Percentiles rank a stretch among this genome's conserved stretches.
Conservation (phyloP, 1,140 invertebrate genomes). For the Brachionus sp. region DNA sequence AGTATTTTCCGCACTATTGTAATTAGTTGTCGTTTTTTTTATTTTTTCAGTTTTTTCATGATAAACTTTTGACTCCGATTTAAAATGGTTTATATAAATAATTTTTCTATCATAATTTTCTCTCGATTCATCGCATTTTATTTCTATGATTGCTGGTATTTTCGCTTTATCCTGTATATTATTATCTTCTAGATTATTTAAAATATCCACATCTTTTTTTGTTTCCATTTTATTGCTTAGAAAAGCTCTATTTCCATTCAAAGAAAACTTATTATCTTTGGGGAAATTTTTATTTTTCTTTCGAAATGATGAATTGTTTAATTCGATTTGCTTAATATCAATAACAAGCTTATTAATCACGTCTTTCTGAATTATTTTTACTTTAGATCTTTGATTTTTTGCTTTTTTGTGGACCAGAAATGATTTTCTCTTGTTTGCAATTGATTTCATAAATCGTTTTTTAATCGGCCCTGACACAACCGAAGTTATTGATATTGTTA, state of each 20-base stretch:
- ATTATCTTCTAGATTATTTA: neutral
- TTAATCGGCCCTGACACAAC: neutral
- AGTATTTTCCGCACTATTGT: neutral
- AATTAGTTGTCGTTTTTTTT: neutral
- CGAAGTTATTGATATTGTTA: neutral
- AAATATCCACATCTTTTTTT: neutral
- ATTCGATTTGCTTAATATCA: neutral
- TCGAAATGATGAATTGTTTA: neutral
- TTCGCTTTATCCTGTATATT: neutral
- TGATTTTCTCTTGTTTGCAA: neutral
- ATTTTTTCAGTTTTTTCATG: neutral
- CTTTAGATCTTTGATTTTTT: neutral
- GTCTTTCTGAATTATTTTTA: neutral
- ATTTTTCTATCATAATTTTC: constrained; percentile 1
- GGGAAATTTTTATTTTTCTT: neutral
- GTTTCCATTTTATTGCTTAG: neutral
- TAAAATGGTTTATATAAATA: neutral
- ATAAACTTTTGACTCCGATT: neutral
- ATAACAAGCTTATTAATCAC: neutral
- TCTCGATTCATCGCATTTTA: neutral
- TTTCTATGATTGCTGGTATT: neutral
- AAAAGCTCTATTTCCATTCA: neutral
- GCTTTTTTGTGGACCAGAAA: neutral
- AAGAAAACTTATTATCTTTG: neutral
- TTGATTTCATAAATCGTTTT: neutral